Percentiles rank a stretch among this genome's conserved stretches.
Evolutionary conservation across 2,888 invertebrate genomes (phyloP).

Genomic region (Euspilapteryx auroguttella): DNA sequence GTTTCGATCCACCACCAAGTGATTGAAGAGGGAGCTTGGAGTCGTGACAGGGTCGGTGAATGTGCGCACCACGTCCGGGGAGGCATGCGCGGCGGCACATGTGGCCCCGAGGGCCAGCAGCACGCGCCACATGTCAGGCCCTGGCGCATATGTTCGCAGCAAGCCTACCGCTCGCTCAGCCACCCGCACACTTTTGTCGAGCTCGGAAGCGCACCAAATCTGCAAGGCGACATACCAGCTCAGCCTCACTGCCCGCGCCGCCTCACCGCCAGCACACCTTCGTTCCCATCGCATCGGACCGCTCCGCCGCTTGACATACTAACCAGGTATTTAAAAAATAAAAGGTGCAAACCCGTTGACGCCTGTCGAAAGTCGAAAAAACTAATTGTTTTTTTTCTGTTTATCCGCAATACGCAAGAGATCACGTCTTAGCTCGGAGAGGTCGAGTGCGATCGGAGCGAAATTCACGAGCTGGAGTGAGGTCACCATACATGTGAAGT

Average conservation of each 20-base stretch:
- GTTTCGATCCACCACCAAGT: conserved; percentile 87
- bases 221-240: conserved; percentile 56
- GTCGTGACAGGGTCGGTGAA: conserved; percentile 66
- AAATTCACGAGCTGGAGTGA: conserved; percentile 35
- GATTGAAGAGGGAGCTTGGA: conserved; percentile 77
- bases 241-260: conserved; percentile 39
- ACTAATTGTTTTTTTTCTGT: no score
- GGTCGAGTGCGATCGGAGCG: conserved; percentile 58
- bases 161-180: conserved; percentile 35
- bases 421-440: conserved; percentile 39
- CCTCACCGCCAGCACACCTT: conserved; percentile 22
- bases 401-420: conserved; percentile 24
- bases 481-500: no score
- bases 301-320: conserved; percentile 23
- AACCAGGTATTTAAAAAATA: conserved; percentile 7
- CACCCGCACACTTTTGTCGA: conserved; percentile 27
- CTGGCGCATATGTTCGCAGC: conserved; percentile 51
- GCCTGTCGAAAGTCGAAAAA: no score
- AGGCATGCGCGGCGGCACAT: conserved; percentile 56
- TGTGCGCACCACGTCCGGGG: conserved; percentile 69
- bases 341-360: no score
- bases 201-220: conserved; percentile 42
- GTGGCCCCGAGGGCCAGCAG: conserved; percentile 60
- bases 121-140: conserved; percentile 53
- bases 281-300: conserved; percentile 53